Base-by-base conservation (phyloP, 2,888 invertebrate species). In the Osedax frankpressi region DNA sequence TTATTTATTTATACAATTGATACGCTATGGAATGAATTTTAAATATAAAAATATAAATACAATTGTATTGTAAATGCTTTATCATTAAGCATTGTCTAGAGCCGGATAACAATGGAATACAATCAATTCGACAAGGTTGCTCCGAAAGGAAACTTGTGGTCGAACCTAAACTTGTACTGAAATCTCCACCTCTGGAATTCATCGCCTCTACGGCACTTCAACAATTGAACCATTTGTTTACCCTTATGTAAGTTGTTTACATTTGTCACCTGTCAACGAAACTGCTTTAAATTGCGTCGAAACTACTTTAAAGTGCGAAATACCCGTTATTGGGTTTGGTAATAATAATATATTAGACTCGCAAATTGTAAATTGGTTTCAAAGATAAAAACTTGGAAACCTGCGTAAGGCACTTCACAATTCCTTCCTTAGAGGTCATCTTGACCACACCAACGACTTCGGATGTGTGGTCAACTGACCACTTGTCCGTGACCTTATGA, bases 191-290 rank as follows among this genome's bases (percentile, higher is more conserved):
- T 70, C 65, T 75, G 76, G 69, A 78, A 78, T 2, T 63, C 60
- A 30, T 75, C 72, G 25, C 74, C 70, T 28, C 59, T 71, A 1
- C 76, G 73, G 29, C 77, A 77, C 24, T 62, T 30, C 67, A 76
- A 11, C 6, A 76, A 28, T 71, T 80, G 80, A 0, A 78, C 78
- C 80, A 80, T 80, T 74, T 80, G 80, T 63, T 79, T 77, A 11
- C 73, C 70, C 63, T 76, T 68, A 65, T 80, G 80, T 24, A 74
- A 70, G 25, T 72, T 71, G 30, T 76, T 73, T 24, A 78, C 72
- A 72, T 78, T 79, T 3, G 80, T 80, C 1, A 80, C 78, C 70
- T 80, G 79, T 0, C 75, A 76, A 1, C 73, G n/a, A 29, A 75
- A 77, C 30, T 74, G 63, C 28, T 30, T 62, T 14, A 2, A 0